Evolutionary conservation across 2,797 vertebrate genomes (phyloP).

Genomic region (Nannoperca australis): DNA sequence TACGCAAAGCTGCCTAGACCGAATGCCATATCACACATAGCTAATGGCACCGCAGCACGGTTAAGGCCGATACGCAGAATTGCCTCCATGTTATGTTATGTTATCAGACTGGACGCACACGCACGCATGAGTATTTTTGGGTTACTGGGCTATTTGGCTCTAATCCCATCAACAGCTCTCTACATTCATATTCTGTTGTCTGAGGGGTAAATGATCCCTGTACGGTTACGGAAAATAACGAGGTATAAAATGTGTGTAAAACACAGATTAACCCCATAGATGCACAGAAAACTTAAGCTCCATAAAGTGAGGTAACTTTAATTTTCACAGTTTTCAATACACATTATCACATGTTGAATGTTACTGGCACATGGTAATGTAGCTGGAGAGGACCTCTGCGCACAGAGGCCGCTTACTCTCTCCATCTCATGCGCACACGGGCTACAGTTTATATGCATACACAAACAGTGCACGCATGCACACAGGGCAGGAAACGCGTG

Average conservation of each 20-base stretch:
- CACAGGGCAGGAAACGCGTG: constrained; percentile 2
- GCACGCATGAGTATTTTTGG: constrained; percentile 9
- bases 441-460: constrained; percentile 1
- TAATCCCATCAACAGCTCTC: constrained; percentile 1
- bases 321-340: background rate
- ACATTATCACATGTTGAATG: background rate
- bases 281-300: background rate
- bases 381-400: background rate
- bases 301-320: background rate
- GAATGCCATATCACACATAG: constrained; percentile 26
- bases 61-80: background rate
- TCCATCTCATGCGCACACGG: constrained; percentile 24
- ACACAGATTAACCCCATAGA: background rate
- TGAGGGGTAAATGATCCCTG: background rate
- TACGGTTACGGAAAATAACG: background rate
- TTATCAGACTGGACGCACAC: background rate
- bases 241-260: background rate
- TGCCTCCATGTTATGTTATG: background rate
- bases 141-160: constrained; percentile 25
- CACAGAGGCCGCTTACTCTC: background rate
- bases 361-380: background rate
- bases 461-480: constrained; percentile 32
- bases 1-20: constrained; percentile 59
- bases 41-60: background rate
- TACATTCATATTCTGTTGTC: background rate